Percentiles rank a stretch among this genome's conserved stretches.
Evolutionary conservation across 1,140 invertebrate genomes (phyloP).

Genomic region (Drosophila kepulauana): DNA sequence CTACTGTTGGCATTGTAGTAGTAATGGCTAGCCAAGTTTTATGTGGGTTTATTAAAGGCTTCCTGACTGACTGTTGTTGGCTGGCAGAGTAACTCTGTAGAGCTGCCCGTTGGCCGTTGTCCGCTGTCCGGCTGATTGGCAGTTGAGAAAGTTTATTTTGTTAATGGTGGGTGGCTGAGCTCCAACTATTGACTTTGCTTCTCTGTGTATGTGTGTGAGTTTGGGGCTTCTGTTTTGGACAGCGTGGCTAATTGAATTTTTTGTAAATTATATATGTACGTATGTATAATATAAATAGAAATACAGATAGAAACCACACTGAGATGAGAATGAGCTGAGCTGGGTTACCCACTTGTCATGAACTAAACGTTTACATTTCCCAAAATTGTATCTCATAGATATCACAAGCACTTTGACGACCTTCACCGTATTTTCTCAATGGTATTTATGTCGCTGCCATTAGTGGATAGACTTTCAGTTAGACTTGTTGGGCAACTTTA

Average conservation of each 20-base stretch:
- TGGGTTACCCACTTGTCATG: neutral
- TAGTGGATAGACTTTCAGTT: conserved; percentile 36
- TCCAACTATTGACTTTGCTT: too few species aligned
- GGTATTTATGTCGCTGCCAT: conserved; percentile 36
- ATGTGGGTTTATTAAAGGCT: conserved; percentile 76
- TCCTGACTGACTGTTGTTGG: conserved; percentile 17
- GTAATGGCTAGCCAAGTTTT: conserved; percentile 63
- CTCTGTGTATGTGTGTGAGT: neutral
- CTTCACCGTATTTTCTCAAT: conserved; percentile 32
- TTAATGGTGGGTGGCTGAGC: conserved; percentile 52
- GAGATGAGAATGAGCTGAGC: neutral
- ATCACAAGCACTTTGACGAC: conserved; percentile 17
- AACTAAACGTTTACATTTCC: conserved; percentile 1
- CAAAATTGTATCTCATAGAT: conserved; percentile 16
- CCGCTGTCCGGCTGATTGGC: conserved; percentile 62
- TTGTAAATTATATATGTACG: conserved; percentile 63
- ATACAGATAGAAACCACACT: conserved; percentile 9
- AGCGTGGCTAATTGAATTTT: conserved; percentile 77
- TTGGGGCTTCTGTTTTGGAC: conserved; percentile 69
- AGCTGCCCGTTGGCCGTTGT: conserved; percentile 10
- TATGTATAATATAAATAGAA: conserved; percentile 15
- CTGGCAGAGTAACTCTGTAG: conserved; percentile 6
- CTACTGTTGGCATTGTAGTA: conserved; percentile 40
- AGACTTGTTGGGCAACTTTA: conserved; percentile 53
- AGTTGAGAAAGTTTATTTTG: conserved; percentile 76